Conservation (phyloP, 2,797 vertebrate genomes). For the Gallinago nigripennis region DNA sequence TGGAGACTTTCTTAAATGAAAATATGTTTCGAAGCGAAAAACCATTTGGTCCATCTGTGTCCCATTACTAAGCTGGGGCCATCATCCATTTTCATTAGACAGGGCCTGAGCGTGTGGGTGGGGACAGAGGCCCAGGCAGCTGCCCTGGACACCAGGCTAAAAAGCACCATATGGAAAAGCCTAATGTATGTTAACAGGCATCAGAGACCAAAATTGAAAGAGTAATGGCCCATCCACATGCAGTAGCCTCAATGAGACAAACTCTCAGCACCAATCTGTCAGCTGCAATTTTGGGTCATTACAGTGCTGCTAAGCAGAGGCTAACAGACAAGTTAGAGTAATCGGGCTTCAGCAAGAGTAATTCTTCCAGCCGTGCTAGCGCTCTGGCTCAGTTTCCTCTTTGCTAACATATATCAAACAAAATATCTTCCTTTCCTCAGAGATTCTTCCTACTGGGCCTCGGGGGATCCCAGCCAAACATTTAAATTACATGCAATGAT, state of each 20-base stretch:
- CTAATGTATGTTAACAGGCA: slow-evolving; percentile 73
- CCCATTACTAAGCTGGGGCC: slow-evolving; percentile 4
- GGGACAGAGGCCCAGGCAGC: slow-evolving; percentile 5
- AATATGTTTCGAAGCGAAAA: not conserved
- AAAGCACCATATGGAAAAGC: slow-evolving; percentile 65
- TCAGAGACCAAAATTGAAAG: slow-evolving; percentile 82
- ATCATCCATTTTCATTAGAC: slow-evolving; percentile 60
- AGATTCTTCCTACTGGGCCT: not conserved
- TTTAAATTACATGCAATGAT: not conserved
- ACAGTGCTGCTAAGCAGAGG: slow-evolving; percentile 63
- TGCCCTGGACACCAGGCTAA: slow-evolving; percentile 40
- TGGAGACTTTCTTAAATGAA: not conserved
- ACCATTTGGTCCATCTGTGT: slow-evolving; percentile 31
- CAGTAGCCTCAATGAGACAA: slow-evolving; percentile 63
- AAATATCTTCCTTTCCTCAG: not conserved
- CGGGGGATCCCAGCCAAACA: not conserved
- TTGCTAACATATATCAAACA: not conserved
- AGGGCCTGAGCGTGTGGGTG: not conserved
- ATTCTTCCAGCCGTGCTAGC: not conserved
- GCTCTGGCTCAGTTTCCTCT: not conserved
- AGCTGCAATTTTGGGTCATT: slow-evolving; percentile 81
- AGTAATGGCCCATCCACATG: slow-evolving; percentile 80
- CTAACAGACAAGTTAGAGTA: slow-evolving; percentile 26
- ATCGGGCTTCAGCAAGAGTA: slow-evolving; percentile 13
- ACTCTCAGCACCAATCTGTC: slow-evolving; percentile 86